Evolutionary conservation across 1,140 invertebrate species (phyloP).

Genomic region (Nixonia krombeini): DNA sequence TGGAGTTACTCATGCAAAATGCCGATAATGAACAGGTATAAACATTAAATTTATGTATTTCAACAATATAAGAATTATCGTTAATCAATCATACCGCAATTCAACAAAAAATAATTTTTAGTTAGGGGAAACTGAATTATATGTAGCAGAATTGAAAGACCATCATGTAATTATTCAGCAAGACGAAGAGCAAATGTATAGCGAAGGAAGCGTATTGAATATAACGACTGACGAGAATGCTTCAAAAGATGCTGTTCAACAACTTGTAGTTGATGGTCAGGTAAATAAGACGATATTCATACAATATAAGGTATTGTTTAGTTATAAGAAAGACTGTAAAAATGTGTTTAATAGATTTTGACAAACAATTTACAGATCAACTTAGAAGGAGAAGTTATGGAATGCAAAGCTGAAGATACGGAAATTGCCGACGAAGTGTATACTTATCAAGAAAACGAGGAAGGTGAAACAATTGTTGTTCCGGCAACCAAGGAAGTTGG

Average conservation of each 20-base stretch:
- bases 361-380: slow-evolving; percentile 55
- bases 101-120: too few relatives aligned
- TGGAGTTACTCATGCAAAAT: slow-evolving; percentile 66
- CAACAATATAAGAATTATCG: neutral
- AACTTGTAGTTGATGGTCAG: slow-evolving; percentile 73
- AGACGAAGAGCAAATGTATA: slow-evolving; percentile 62
- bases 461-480: slow-evolving; percentile 63
- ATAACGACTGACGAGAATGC: slow-evolving; percentile 60
- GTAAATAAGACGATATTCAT: slow-evolving; percentile 43
- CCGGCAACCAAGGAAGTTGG: slow-evolving; percentile 56
- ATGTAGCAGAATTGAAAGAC: slow-evolving; percentile 73
- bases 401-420: slow-evolving; percentile 54
- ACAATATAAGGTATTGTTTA: too few relatives aligned
- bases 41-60: too few relatives aligned
- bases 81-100: neutral
- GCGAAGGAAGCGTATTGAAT: slow-evolving; percentile 61
- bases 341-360: too few relatives aligned
- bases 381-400: slow-evolving; percentile 53
- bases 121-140: slow-evolving; percentile 70
- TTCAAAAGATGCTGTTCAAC: slow-evolving; percentile 65
- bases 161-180: slow-evolving; percentile 73
- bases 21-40: slow-evolving; percentile 55
- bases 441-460: slow-evolving; percentile 58
- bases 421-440: slow-evolving; percentile 63
- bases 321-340: too few relatives aligned